Conservation (phyloP, 2,888 invertebrate species). For the Hirtodrosophila trivittata region DNA sequence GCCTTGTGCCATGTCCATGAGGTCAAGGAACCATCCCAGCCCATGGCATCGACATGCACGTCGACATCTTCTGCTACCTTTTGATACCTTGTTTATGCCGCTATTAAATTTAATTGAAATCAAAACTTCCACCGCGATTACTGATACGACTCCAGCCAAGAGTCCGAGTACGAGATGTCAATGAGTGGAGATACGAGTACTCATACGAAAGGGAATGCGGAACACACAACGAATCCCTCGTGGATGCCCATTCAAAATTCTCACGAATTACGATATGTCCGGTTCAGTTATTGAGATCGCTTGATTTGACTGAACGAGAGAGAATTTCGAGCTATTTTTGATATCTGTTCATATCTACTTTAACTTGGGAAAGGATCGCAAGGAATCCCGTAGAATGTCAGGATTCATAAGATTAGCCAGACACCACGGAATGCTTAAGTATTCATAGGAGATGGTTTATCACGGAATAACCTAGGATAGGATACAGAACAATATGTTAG, state of each 20-base stretch:
- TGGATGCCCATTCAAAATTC: too few relatives aligned
- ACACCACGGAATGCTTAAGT: too few relatives aligned
- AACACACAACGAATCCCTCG: too few relatives aligned
- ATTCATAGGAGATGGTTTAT: too few relatives aligned
- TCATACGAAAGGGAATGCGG: not conserved
- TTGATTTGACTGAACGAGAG: not conserved
- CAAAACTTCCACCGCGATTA: conserved; percentile 54
- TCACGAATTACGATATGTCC: not conserved
- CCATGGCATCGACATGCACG: conserved; percentile 25
- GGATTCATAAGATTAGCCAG: too few relatives aligned
- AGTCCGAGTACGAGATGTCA: not conserved
- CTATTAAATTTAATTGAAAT: conserved; percentile 79
- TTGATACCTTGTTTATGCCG: conserved; percentile 65
- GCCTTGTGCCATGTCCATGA: conserved; percentile 25
- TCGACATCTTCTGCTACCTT: conserved; percentile 31
- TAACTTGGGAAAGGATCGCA: too few relatives aligned
- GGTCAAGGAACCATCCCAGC: conserved; percentile 68
- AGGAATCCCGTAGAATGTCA: too few relatives aligned
- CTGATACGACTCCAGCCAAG: too few relatives aligned
- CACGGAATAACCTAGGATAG: too few relatives aligned
- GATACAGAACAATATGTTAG: too few relatives aligned
- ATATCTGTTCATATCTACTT: too few relatives aligned
- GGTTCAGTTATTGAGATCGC: not conserved
- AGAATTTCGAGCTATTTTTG: not conserved
- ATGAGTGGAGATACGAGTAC: not conserved